Evolutionary conservation across 2,888 invertebrate genomes (phyloP), one percentile per base, ranked within the genome.

Genomic region (Euproctis similis): DNA sequence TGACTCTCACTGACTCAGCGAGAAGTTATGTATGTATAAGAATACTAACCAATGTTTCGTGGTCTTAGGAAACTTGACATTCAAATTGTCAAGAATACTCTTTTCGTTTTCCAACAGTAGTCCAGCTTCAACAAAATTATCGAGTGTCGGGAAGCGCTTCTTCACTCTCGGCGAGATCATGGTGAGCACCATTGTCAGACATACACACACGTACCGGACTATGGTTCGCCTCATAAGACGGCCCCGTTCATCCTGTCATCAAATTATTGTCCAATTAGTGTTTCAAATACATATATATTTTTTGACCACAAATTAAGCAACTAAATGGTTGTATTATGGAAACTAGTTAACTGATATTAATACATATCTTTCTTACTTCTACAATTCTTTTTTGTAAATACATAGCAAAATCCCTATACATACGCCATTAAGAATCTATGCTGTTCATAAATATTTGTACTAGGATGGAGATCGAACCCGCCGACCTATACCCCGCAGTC

Each of bases 111-210:
- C 91, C 32, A 92, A 86, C 21, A 96, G 75, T 21, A 96, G 77
- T 47, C 95, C 95, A 4, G 94, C 92, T 38, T 95, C 95, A 3
- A 95, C 92, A 34, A 95, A 89, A 68, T 95, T 93, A 41, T 90
- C 89, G 33, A 94, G 75, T 1, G 92, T 91, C 0, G 95, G 95
- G 66, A 96, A 96, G 8, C 95, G 87, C 64, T 94, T 95, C 67
- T 95, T 95, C 12, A 96, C 96, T 24, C 92, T 86, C 0, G 95
- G 94, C 28, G 94, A 93, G 39, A 96, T 92, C 87, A 92, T 93
- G 19, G 92, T 89, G 48, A 95, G 88, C 36, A 93, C 93, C 90
- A 95, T 91, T 0, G 95, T 94, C n/a, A 95, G 86, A 49, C 94
- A 93, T 14, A 95, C 87, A 61, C 95, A 95, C 20, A 90, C 92